Conservation (phyloP, 2,113 vertebrate genomes). For the Menura novaehollandiae region DNA sequence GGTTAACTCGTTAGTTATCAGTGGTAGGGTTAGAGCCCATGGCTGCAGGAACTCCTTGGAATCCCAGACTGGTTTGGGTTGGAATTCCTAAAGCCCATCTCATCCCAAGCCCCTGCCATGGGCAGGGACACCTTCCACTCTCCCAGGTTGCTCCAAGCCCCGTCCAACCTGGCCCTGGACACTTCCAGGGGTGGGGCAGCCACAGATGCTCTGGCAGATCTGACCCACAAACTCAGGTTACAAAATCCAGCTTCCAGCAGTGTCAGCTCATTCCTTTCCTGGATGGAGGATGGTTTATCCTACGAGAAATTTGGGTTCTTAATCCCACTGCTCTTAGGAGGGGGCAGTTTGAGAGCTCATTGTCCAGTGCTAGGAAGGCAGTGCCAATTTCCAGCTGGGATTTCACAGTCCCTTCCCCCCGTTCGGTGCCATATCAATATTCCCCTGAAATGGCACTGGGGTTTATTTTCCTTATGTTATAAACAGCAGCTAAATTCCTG, state of each 20-base stretch:
- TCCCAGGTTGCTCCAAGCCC: background rate
- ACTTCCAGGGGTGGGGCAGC: background rate
- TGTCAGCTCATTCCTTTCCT: background rate
- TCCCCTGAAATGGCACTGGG: background rate
- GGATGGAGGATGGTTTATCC: background rate
- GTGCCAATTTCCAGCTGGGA: background rate
- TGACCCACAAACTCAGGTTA: background rate
- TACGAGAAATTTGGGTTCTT: background rate
- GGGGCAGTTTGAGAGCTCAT: background rate
- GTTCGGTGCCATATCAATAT: background rate
- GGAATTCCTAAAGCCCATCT: background rate
- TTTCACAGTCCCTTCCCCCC: background rate
- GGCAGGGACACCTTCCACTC: background rate
- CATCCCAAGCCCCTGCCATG: background rate
- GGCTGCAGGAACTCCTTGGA: background rate
- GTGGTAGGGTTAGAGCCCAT: background rate
- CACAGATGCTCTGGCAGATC: background rate
- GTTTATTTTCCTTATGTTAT: slow-evolving; percentile 9
- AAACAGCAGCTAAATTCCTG: background rate
- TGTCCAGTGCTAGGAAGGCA: background rate
- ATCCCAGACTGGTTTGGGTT: background rate
- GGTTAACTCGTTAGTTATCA: background rate
- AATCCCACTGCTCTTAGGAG: background rate
- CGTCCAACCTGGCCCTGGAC: fast-evolving
- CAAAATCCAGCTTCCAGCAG: background rate